Base-by-base conservation (phyloP, 2,797 vertebrate species). In the Hyperoplus immaculatus region DNA sequence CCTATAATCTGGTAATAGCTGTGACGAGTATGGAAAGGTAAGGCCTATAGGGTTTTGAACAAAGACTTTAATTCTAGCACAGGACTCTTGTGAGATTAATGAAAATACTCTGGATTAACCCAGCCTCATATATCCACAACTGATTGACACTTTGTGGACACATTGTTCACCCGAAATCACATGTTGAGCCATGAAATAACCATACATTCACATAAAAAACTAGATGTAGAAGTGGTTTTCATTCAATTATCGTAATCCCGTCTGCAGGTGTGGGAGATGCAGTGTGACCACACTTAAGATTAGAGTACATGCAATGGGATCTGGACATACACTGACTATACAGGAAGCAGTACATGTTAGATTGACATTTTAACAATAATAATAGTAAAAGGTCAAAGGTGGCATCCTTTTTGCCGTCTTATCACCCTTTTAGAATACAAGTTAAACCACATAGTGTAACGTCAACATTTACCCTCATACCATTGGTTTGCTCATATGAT, bases 111-210 rank as follows among this genome's bases (percentile, higher is more conserved):
- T 78, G 81, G 71, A 84, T 86, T 64, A 77, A n/a, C 38, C 2
- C 45, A 38, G 68, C 12, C 38, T 56, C 36, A 70, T 53, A 57
- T 8, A n/a, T 54, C 21, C 18, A 59, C 29, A 36, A 5, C 39
- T 81, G 81, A 87, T 66, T 75, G 75, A 80, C 62, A 63, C 76
- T 46, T 56, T 78, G 51, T 9, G 43, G 39, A 63, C 41, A 50
- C 46, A 8, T 9, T 15, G 11, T 38, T 21, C 45, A 66, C 59
- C 29, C 8, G 1, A 69, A 84, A 65, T 72, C 39, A 18, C 73
- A 77, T 68, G 7, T 41, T 59, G 49, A 59, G 36, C 55, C 61
- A 46, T 54, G 3, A 86, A 81, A 87, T 84, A 39, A 67, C 64
- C 45, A 59, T 36, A 64, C 12, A 80, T 64, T 14, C 55, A 81